Evolutionary conservation across 2,113 vertebrate genomes (phyloP).

Genomic region (Notothenia coriiceps): DNA sequence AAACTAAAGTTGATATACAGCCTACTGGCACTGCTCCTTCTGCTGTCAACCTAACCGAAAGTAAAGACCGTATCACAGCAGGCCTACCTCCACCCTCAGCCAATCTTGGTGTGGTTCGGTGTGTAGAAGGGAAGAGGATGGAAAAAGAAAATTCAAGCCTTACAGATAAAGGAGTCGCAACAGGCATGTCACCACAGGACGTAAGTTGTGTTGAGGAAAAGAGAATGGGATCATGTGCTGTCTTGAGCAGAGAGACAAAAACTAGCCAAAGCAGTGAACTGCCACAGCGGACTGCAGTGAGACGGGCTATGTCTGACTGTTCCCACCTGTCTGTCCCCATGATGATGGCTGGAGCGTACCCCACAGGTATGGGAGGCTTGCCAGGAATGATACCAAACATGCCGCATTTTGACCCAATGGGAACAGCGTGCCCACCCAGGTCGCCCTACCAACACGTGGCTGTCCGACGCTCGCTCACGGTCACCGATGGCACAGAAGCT

Average conservation of each 20-base stretch:
- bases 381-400: conserved; percentile 27
- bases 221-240: conserved; percentile 7
- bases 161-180: conserved; percentile 21
- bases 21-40: conserved; percentile 7
- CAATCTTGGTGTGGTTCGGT: neutral
- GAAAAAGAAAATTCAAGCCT: conserved; percentile 33
- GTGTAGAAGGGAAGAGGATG: neutral
- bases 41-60: conserved; percentile 20
- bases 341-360: conserved; percentile 81
- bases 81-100: conserved; percentile 10
- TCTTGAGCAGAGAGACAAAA: conserved; percentile 48
- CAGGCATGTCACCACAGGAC: conserved; percentile 7
- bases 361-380: conserved; percentile 83
- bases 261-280: conserved; percentile 58
- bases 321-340: conserved; percentile 92
- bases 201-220: conserved; percentile 46
- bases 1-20: conserved; percentile 20
- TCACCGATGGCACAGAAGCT: conserved; percentile 80
- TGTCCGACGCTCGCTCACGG: conserved; percentile 88
- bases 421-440: conserved; percentile 50
- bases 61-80: neutral
- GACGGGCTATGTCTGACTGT: conserved; percentile 93
- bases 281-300: conserved; percentile 79
- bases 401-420: conserved; percentile 47
- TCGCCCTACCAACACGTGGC: conserved; percentile 75